Percentiles rank a stretch among this genome's conserved stretches.
Conservation (phyloP, 2,888 invertebrate genomes). For the Microdon myrmicae region DNA sequence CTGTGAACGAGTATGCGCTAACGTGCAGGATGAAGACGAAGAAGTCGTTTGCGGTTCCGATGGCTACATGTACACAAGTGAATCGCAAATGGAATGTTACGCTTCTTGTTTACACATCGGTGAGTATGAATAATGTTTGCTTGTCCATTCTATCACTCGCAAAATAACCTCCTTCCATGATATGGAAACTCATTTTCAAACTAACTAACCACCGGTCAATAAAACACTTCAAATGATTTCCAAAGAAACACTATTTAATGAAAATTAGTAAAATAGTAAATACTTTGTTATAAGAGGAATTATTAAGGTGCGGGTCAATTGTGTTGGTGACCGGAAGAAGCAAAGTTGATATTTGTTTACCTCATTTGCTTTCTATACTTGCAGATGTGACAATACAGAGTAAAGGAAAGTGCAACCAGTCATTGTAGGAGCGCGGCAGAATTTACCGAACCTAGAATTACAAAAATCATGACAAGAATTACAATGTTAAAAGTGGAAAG, state of each 20-base stretch:
- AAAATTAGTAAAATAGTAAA: not conserved
- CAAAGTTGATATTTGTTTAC: constrained; percentile 1
- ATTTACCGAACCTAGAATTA: constrained; percentile 1
- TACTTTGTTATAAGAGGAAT: not conserved
- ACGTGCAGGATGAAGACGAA: constrained; percentile 64
- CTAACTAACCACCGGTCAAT: no score
- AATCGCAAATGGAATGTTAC: constrained; percentile 63
- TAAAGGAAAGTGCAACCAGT: constrained; percentile 59
- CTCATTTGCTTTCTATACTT: constrained; percentile 28
- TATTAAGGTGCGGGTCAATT: not conserved
- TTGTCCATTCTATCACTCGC: not conserved
- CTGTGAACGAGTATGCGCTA: constrained; percentile 63
- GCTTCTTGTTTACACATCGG: constrained; percentile 63
- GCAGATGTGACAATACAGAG: constrained; percentile 64
- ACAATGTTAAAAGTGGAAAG: constrained; percentile 11
- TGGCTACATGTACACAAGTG: constrained; percentile 65
- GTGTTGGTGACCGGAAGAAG: not conserved
- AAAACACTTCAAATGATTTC: no score
- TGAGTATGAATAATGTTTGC: constrained; percentile 50
- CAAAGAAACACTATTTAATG: not conserved
- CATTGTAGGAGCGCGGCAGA: constrained; percentile 20
- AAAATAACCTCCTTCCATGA: no score
- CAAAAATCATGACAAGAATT: constrained; percentile 2
- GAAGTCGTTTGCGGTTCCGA: constrained; percentile 64
- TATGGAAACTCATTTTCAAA: no score